phyloP scores from a whole-genome alignment of 2,797 vertebrate genomes.

The Rhinophrynus dorsalis region DNA sequence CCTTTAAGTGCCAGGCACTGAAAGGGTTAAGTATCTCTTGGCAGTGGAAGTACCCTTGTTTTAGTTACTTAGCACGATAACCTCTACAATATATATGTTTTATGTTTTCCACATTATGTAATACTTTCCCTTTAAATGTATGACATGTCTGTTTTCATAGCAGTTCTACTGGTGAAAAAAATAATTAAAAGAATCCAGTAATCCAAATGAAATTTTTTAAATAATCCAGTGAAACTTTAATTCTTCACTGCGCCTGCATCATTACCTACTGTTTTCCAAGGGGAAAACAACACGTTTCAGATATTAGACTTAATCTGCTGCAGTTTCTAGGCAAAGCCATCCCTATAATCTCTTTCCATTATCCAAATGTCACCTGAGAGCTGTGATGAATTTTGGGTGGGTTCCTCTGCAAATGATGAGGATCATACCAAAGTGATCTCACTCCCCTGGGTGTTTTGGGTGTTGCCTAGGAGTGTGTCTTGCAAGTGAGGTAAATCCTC shows the following conservation, averaged over 20 bases:
- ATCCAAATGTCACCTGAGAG: constrained; percentile 43
- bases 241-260: background rate
- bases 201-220: too few species aligned
- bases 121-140: too few species aligned
- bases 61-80: too few species aligned
- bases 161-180: too few species aligned
- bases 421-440: constrained; percentile 42
- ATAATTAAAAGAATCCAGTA: too few species aligned
- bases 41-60: too few species aligned
- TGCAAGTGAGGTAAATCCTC: constrained; percentile 46
- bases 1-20: too few species aligned
- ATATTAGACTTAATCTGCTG: background rate
- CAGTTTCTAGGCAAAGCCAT: constrained; percentile 6
- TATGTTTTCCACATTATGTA: too few species aligned
- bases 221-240: background rate
- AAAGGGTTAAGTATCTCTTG: too few species aligned
- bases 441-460: constrained; percentile 41
- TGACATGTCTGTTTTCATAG: too few species aligned
- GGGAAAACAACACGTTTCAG: background rate
- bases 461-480: constrained; percentile 31
- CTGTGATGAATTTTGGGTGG: constrained; percentile 45
- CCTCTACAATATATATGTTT: too few species aligned
- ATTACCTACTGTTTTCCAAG: background rate
- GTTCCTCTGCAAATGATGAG: constrained; percentile 34
- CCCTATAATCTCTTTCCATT: constrained; percentile 33